Conservation (phyloP, 2,113 vertebrate genomes). For the Thalassoma bifasciatum region DNA sequence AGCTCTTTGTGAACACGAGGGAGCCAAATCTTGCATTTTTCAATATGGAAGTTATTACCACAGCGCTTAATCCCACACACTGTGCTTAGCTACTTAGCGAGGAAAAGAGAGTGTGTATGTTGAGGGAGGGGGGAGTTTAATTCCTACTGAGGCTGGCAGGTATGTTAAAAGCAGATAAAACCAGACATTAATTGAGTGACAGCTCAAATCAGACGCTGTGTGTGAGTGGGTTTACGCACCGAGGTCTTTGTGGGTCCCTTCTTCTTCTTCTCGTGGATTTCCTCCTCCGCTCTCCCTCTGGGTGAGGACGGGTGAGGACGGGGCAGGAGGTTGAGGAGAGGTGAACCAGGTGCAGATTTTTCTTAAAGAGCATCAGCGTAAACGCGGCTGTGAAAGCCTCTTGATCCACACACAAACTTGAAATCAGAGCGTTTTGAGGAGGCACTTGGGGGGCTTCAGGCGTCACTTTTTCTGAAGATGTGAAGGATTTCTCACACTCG, state of each 20-base stretch:
- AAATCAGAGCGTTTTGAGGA: conserved; percentile 51
- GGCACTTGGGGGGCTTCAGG: not conserved
- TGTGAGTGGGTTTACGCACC: conserved; percentile 18
- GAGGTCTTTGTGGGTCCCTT: conserved; percentile 14
- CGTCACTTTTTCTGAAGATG: conserved; percentile 4
- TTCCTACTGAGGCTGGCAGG: conserved; percentile 71
- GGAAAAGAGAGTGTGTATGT: conserved; percentile 4
- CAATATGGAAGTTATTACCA: conserved; percentile 64
- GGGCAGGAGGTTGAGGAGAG: conserved; percentile 14
- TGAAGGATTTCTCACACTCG: conserved; percentile 26
- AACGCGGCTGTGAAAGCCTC: conserved; percentile 15
- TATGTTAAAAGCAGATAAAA: conserved; percentile 77
- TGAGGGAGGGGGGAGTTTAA: conserved; percentile 57
- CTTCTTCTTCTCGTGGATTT: not conserved
- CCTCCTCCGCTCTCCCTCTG: not conserved
- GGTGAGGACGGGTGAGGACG: conserved; percentile 1
- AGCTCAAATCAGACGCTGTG: conserved; percentile 41
- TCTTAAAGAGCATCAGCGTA: conserved; percentile 28
- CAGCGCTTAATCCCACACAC: conserved; percentile 61
- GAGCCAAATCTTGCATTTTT: conserved; percentile 55
- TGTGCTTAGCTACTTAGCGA: conserved; percentile 52
- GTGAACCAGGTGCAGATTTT: conserved; percentile 37
- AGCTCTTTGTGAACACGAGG: conserved; percentile 41
- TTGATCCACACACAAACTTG: conserved; percentile 34
- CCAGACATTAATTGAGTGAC: conserved; percentile 69